phyloP scores from a whole-genome alignment of 2,888 invertebrate species.

The Mongoloraphidia duomilia region DNA sequence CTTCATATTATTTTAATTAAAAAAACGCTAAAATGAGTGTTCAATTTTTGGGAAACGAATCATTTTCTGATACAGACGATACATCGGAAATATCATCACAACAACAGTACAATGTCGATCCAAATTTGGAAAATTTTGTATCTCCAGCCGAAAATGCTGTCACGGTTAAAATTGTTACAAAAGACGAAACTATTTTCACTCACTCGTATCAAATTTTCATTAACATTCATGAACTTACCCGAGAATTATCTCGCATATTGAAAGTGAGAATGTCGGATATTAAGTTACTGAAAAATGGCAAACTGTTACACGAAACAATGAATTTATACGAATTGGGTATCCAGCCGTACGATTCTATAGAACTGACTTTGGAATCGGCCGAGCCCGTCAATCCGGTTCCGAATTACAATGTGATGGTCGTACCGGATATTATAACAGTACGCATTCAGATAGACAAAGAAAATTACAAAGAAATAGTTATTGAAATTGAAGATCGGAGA shows the following conservation, averaged over 20 bases:
- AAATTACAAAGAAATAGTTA: constrained; percentile 32
- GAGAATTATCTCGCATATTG: constrained; percentile 14
- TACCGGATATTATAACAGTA: constrained; percentile 42
- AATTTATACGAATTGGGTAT: constrained; percentile 21
- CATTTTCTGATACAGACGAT: too few species aligned
- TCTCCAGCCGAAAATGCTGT: constrained; percentile 1
- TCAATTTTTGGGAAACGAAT: too few species aligned
- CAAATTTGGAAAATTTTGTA: not conserved
- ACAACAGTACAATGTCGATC: not conserved
- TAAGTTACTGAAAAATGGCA: constrained; percentile 18
- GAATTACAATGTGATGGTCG: constrained; percentile 15
- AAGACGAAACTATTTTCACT: constrained; percentile 13
- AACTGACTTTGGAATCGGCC: constrained; percentile 11
- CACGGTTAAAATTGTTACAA: constrained; percentile 15
- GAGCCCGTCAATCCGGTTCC: constrained; percentile 2
- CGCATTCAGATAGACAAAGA: constrained; percentile 31
- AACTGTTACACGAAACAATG: constrained; percentile 18
- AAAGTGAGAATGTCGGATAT: constrained; percentile 12
- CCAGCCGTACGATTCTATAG: constrained; percentile 20
- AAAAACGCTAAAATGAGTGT: too few species aligned
- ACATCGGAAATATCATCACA: not conserved
- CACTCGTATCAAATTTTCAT: constrained; percentile 14
- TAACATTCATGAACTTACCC: constrained; percentile 14
- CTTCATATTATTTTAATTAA: too few species aligned
- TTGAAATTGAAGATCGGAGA: constrained; percentile 40